Base-by-base conservation (phyloP, 1,140 invertebrate species). In the Nomia melanderi region DNA sequence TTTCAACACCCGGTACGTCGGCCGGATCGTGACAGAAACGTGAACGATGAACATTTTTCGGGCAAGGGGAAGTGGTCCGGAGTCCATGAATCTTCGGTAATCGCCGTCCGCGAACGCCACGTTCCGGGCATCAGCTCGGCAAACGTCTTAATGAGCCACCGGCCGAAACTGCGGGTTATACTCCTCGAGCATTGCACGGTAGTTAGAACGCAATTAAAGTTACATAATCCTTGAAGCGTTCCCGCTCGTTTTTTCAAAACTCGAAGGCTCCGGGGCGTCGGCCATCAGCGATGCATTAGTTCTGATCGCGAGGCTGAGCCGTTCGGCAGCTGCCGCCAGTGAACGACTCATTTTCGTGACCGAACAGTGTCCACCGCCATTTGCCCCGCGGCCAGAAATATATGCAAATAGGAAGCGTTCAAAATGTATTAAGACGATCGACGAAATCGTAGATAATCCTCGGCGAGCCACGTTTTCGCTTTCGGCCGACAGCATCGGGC, bases 141-240 rank as follows among this genome's bases (percentile, higher is more conserved):
- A 50, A 78, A 82, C 53, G 62, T 83, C 77, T 83, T 83, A 79
- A 83, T 83, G 82, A 73, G 54, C n/a, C 66, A 62, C 41, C 50
- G 36, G 25, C 31, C 54, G 27, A 83, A 83, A 79, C 47, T 57
- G 75, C 50, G 39, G 64, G 69, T 65, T 63, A 47, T 59, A 62
- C 5, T 53, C 27, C 47, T 53, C n/a, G 31, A 60, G 31, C 67
- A 83, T 83, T 77, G 81, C 77, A 84, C 83, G 83, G 79, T 81
- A 84, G 83, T 85, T 85, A 85, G 82, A 81, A 81, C 50, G 79
- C 83, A 81, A 84, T 85, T 85, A 85, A 85, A 85, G 60, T 81
- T 84, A 82, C 66, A 78, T 81, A 78, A 85, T 83, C 53, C 25
- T 50, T 5, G 41, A 12, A 12, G 70, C n/a, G 72, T 56, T 39